A percentile compares a stretch with the other conserved stretches of the same genome.
Conservation (phyloP, 2,797 vertebrate species). For the Lacerta viridis region DNA sequence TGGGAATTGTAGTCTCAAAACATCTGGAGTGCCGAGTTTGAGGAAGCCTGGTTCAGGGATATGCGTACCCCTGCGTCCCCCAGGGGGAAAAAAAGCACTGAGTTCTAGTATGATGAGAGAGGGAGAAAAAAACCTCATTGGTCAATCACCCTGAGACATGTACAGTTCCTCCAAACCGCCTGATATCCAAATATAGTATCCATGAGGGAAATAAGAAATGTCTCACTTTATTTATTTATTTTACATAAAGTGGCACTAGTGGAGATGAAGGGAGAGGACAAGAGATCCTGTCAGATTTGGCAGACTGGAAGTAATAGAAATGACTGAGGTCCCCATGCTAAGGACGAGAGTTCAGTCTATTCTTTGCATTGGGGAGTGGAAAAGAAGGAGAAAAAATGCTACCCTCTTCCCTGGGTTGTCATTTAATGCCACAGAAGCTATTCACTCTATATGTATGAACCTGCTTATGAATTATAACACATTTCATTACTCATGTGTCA, state of each 20-base stretch:
- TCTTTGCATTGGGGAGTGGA: not conserved
- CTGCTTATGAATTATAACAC: constrained; percentile 39
- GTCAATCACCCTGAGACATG: not conserved
- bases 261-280: constrained; percentile 19
- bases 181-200: not conserved
- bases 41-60: too few relatives aligned
- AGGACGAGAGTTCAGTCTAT: not conserved
- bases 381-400: not conserved
- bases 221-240: not conserved
- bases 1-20: too few relatives aligned
- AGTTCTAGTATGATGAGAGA: too few relatives aligned
- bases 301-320: constrained; percentile 1
- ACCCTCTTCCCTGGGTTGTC: not conserved
- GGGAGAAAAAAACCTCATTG: not conserved
- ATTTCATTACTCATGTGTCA: constrained; percentile 38
- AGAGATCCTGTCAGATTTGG: not conserved
- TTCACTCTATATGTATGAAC: constrained; percentile 32
- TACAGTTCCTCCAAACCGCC: not conserved
- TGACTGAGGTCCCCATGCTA: not conserved
- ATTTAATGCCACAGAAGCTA: constrained; percentile 29
- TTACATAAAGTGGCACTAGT: not conserved
- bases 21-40: too few relatives aligned
- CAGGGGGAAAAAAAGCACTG: too few relatives aligned
- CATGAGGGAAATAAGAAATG: not conserved
- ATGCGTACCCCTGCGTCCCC: too few relatives aligned